Conservation (phyloP, 2,113 vertebrate species). For the Rhinolophus sinicus region DNA sequence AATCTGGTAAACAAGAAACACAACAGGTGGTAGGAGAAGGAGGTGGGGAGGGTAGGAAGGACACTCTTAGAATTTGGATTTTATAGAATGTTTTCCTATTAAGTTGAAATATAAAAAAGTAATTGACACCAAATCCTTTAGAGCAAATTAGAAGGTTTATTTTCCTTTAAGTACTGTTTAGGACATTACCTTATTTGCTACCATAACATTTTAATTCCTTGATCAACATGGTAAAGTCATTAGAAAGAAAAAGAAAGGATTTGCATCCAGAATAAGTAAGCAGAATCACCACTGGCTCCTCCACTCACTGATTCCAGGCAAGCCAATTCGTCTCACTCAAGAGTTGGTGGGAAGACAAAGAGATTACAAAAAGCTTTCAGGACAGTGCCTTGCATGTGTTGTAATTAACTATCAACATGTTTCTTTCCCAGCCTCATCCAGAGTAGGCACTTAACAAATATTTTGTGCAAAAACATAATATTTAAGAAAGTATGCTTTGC, state of each 20-base stretch:
- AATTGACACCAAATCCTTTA: not conserved
- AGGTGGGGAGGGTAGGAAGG: not conserved
- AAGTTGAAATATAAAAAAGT: not conserved
- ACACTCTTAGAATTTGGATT: not conserved
- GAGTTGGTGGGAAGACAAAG: not conserved
- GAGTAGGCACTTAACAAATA: not conserved
- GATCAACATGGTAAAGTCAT: not conserved
- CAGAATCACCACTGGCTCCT: not conserved
- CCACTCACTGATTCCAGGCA: not conserved
- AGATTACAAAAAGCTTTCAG: not conserved
- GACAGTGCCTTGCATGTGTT: not conserved
- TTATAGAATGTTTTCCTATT: not conserved
- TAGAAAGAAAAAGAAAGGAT: not conserved
- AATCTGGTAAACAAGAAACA: not conserved
- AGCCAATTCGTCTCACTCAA: not conserved
- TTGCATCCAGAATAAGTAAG: not conserved
- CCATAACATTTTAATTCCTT: not conserved
- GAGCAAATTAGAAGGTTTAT: not conserved
- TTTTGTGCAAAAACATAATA: not conserved
- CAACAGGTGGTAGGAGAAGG: not conserved
- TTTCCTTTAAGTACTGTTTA: not conserved
- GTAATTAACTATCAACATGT: not conserved
- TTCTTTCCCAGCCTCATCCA: not conserved
- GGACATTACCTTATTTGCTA: slow-evolving; percentile 1
- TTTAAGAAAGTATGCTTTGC: slow-evolving; percentile 27